Conservation (phyloP, 64 coral and sea anemone genomes). For the Montipora sp. region DNA sequence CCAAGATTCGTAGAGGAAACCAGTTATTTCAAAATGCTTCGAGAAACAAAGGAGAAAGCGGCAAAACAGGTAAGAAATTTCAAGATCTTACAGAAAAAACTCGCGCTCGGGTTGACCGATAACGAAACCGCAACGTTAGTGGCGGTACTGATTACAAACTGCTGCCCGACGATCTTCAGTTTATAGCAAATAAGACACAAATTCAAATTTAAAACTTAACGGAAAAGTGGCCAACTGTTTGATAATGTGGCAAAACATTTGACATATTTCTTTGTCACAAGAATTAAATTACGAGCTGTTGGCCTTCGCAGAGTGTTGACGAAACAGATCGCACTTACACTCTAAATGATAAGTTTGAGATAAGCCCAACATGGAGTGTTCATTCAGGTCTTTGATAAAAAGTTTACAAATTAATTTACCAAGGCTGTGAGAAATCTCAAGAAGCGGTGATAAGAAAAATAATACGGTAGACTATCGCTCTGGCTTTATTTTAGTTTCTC, state of each 20-base stretch:
- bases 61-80: conserved; percentile 13
- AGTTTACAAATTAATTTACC: not conserved
- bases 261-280: not conserved
- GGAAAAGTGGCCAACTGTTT: not conserved
- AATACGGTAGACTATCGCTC: not conserved
- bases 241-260: not conserved
- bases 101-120: not conserved
- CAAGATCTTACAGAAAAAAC: too few species aligned
- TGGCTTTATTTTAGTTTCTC: not conserved
- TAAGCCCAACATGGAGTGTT: not conserved
- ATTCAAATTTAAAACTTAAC: not conserved
- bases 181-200: not conserved
- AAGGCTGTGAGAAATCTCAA: not conserved
- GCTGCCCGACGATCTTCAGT: not conserved
- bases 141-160: not conserved
- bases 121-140: too few species aligned
- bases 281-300: not conserved
- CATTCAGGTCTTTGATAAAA: not conserved
- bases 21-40: conserved; percentile 45
- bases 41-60: conserved; percentile 35
- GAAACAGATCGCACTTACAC: not conserved
- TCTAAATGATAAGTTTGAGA: not conserved
- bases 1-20: conserved; percentile 39
- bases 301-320: not conserved
- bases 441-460: not conserved